phyloP scores from a whole-genome alignment of 2,113 vertebrate genomes.

The Donacobius atricapilla region DNA sequence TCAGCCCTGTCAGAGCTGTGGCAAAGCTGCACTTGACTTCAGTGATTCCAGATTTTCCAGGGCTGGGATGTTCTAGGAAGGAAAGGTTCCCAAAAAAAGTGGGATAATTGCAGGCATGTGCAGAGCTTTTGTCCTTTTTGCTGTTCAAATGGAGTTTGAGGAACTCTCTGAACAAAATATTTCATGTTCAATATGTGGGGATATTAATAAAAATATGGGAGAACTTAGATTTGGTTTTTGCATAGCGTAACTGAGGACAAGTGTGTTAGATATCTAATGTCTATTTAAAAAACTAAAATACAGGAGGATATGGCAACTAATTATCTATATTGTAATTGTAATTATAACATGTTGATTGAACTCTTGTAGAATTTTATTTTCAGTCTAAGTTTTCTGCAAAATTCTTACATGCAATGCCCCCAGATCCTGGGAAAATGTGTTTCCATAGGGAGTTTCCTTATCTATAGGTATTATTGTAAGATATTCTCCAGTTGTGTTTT shows the following conservation, averaged over 20 bases:
- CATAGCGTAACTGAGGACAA: neutral
- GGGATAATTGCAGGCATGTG: neutral
- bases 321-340: neutral
- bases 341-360: neutral
- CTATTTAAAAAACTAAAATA: fast-evolving
- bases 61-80: neutral
- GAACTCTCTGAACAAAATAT: neutral
- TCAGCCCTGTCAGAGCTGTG: fast-evolving
- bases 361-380: neutral
- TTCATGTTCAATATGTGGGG: neutral
- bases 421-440: neutral
- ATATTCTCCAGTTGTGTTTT: neutral
- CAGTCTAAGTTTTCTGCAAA: neutral
- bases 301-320: neutral
- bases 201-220: neutral
- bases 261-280: neutral
- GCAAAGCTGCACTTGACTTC: neutral
- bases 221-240: neutral
- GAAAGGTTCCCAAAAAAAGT: neutral
- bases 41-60: neutral
- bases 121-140: neutral
- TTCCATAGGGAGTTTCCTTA: neutral
- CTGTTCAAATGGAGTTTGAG: neutral
- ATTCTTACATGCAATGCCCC: neutral
- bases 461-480: neutral